phyloP scores from a whole-genome alignment of 2,797 vertebrate species.

The Sarcoramphus papa region DNA sequence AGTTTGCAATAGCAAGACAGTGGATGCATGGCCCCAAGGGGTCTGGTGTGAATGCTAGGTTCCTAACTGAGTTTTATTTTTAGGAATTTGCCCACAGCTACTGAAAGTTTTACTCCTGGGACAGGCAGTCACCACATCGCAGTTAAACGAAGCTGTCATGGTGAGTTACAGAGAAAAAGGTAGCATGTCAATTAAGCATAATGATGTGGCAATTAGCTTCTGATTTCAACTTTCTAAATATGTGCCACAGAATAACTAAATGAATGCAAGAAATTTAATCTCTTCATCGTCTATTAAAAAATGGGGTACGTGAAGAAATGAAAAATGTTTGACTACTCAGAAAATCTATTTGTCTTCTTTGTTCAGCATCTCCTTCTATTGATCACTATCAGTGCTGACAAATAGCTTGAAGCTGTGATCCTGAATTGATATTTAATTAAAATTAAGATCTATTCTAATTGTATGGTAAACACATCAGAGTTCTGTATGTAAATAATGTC shows the following conservation, averaged over 20 bases:
- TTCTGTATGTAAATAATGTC: constrained; percentile 73
- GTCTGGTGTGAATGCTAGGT: neutral
- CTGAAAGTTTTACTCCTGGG: neutral
- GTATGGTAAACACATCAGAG: constrained; percentile 69
- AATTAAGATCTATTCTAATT: constrained; percentile 75
- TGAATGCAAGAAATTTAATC: constrained; percentile 60
- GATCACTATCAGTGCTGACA: constrained; percentile 69
- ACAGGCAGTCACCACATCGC: neutral
- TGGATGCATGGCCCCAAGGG: neutral
- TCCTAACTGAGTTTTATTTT: neutral
- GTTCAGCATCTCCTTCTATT: constrained; percentile 63
- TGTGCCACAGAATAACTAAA: constrained; percentile 32
- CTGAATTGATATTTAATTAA: constrained; percentile 77
- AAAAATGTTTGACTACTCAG: constrained; percentile 43
- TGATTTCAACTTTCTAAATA: constrained; percentile 57
- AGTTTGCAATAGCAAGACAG: neutral
- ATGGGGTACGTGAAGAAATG: constrained; percentile 21
- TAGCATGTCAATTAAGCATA: constrained; percentile 61
- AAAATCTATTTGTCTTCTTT: constrained; percentile 67
- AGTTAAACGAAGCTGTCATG: constrained; percentile 22
- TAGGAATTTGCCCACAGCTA: neutral
- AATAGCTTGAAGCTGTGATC: constrained; percentile 65
- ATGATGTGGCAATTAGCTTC: constrained; percentile 60
- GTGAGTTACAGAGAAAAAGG: constrained; percentile 34
- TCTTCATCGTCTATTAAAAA: constrained; percentile 51